A percentile compares a stretch with the other conserved stretches of the same genome.
Evolutionary conservation across 2,113 vertebrate species (phyloP).

Genomic region (Sinocyclocheilus anshuiensis): DNA sequence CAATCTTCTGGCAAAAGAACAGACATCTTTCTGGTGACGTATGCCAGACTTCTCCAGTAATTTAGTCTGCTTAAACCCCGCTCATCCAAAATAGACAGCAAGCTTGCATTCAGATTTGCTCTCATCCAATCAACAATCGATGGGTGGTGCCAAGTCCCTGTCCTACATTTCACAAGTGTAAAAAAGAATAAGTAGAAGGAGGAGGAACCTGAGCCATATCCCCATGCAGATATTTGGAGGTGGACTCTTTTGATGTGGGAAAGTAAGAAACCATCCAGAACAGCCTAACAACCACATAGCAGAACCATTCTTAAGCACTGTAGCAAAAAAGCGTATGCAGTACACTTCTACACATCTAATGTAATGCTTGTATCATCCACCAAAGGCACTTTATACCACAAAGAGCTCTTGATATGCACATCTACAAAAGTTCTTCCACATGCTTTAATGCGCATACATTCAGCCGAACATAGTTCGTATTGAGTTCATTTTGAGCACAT

Average conservation of each 20-base stretch:
- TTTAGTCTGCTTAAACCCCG: background rate
- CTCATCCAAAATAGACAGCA: background rate
- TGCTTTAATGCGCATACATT: conserved; percentile 23
- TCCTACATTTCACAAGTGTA: background rate
- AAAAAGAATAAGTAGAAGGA: background rate
- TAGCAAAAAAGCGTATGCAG: background rate
- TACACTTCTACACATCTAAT: background rate
- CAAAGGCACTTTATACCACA: background rate
- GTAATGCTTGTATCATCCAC: conserved; percentile 13
- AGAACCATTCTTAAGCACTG: conserved; percentile 1
- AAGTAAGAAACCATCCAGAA: conserved; percentile 8
- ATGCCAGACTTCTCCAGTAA: background rate
- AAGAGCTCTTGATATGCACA: background rate
- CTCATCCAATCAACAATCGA: background rate
- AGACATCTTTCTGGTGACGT: background rate
- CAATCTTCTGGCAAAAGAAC: background rate
- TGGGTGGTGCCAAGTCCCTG: background rate
- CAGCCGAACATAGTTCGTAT: conserved; percentile 3
- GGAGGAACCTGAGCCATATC: background rate
- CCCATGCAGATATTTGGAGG: background rate
- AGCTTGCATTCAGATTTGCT: background rate
- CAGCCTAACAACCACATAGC: background rate
- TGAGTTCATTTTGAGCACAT: conserved; percentile 3
- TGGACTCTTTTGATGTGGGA: background rate
- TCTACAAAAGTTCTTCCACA: conserved; percentile 7